phyloP scores from a whole-genome alignment of 2,113 vertebrate species.

The Piaya cayana region DNA sequence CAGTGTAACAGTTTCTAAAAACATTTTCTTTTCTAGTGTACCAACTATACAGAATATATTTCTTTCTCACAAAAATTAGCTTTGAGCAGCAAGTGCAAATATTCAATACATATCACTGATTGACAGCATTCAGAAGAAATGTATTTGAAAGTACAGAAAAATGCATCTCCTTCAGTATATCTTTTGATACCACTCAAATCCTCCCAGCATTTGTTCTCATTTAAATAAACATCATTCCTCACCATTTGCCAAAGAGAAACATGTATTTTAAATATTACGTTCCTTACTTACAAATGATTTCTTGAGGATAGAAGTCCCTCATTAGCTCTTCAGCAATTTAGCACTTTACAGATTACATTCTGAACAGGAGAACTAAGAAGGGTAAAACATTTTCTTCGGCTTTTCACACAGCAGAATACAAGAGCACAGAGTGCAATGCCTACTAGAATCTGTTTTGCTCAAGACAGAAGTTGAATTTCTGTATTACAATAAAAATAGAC shows the following conservation, averaged over 20 bases:
- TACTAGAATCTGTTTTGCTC: neutral
- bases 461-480: neutral
- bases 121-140: slow-evolving; percentile 43
- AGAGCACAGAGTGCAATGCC: neutral
- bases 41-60: slow-evolving; percentile 49
- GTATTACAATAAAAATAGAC: slow-evolving; percentile 25
- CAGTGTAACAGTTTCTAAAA: slow-evolving; percentile 28
- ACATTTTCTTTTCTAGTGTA: neutral
- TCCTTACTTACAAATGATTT: neutral
- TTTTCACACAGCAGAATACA: neutral
- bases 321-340: neutral
- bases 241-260: neutral
- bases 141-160: slow-evolving; percentile 1
- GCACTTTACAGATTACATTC: neutral
- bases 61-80: slow-evolving; percentile 44
- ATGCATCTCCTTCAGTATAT: neutral
- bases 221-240: neutral
- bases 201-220: neutral
- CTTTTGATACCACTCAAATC: slow-evolving; percentile 11
- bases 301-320: neutral
- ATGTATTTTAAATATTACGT: neutral
- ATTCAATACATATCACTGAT: slow-evolving; percentile 19
- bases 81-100: slow-evolving; percentile 49
- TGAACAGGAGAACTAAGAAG: neutral
- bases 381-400: neutral